Evolutionary conservation across 1,140 invertebrate genomes (phyloP), one percentile per base, ranked within the genome.

Genomic region (Mactra quadrangularis): DNA sequence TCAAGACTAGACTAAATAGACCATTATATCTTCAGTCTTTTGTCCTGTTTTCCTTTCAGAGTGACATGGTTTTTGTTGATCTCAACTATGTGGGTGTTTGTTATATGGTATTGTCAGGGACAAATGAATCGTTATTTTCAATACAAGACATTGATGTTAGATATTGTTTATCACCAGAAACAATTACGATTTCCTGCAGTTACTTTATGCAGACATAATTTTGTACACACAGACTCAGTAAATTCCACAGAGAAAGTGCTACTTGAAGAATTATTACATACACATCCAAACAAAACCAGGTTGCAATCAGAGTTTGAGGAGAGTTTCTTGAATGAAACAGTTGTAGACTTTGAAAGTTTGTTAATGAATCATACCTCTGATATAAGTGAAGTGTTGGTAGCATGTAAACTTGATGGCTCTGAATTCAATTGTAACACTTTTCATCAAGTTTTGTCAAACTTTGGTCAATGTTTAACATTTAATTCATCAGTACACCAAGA

Each of bases 51-150:
- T 45, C 13, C 7, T 64, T 64, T 22, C 60, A 64, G 60, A 33
- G 7, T 35, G 22, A 7, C 22, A 11, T 64, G 60, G 60, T 64
- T 64, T 25, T 17, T 64, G 1, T 38, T 64, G 0, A 64, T 64
- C 9, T 1, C 38, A 3, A 17, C 4, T 45, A 19, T 64, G 29
- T 6, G 35, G 22, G 35, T 45, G 35, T 1, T 64, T 25, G 13
- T 64, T 9, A 33, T 45, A 38, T 64, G 60, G 60, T 19, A 64
- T 22, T 33, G 60, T 0, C 60, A 64, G n/a, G 31, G 9, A 11
- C 60, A 64, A n/a, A 41, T 45, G 35, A 64, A 45, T 64, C 60
- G 60, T 11, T 64, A 64, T 41, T 45, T 64, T n/a, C 11, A 64
- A 33, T 64, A 45, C 13, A 64, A 33, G 2, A 22, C 60, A 41